phyloP scores from a whole-genome alignment of 2,888 invertebrate genomes.

The Melanchra persicariae region DNA sequence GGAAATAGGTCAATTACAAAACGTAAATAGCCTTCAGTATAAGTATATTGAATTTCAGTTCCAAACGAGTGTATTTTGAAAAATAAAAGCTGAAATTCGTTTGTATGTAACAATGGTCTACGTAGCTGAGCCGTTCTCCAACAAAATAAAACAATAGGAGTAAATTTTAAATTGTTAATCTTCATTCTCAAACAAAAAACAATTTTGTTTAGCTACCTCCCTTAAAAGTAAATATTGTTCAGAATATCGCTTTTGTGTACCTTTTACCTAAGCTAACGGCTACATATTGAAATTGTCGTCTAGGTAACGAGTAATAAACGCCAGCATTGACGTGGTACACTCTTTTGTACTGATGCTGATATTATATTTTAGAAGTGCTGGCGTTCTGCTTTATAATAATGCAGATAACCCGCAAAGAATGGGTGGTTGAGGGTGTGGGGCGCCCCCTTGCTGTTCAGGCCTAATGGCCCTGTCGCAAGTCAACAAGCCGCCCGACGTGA shows the following conservation, averaged over 20 bases:
- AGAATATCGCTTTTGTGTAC: conserved; percentile 44
- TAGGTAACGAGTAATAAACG: conserved; percentile 33
- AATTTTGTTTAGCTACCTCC: conserved; percentile 52
- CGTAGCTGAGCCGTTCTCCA: conserved; percentile 47
- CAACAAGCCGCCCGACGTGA: conserved; percentile 84
- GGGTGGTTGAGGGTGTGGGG: conserved; percentile 69
- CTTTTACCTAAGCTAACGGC: conserved; percentile 48
- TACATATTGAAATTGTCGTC: conserved; percentile 36
- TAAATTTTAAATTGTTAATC: conserved; percentile 63
- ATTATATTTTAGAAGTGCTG: conserved; percentile 56
- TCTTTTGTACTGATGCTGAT: conserved; percentile 19
- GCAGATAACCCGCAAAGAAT: conserved; percentile 77
- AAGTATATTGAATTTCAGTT: conserved; percentile 8
- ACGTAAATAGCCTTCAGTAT: background rate
- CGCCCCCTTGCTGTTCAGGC: conserved; percentile 70
- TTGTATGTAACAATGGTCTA: conserved; percentile 46
- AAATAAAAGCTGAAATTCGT: conserved; percentile 33
- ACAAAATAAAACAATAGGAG: conserved; percentile 58
- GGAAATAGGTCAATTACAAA: conserved; percentile 26
- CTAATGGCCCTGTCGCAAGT: conserved; percentile 84
- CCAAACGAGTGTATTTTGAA: conserved; percentile 5
- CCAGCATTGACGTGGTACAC: conserved; percentile 14
- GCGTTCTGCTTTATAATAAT: conserved; percentile 70
- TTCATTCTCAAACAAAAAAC: conserved; percentile 60
- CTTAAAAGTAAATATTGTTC: conserved; percentile 57